These are phyloP conservation scores for Odiellus spinosus DNA, from an alignment of 2,888 invertebrate species.

Conservation along the genomic window DNA sequence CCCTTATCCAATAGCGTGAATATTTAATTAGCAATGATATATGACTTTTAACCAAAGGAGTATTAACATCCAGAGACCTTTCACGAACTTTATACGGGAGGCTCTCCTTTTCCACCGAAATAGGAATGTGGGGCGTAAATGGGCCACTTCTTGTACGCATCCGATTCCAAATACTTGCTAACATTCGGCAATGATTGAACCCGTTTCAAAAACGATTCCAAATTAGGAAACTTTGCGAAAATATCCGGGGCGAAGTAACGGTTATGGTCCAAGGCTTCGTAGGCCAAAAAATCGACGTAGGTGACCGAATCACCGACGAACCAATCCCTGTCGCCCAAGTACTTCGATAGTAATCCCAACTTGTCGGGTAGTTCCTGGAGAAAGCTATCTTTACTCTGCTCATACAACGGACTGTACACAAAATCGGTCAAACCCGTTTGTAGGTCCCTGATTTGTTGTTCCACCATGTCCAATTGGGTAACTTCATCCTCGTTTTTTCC, in stretches of 20 bases:
- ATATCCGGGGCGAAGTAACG: constrained; percentile 1
- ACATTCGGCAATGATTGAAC: constrained; percentile 13
- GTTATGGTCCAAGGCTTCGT: constrained; percentile 11
- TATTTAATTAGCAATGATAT: too few species aligned
- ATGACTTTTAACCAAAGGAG: too few species aligned
- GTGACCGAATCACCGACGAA: constrained; percentile 11
- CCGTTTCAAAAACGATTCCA: constrained; percentile 7
- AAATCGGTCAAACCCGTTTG: not conserved
- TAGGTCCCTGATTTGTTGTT: constrained; percentile 8
- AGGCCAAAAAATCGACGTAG: constrained; percentile 13
- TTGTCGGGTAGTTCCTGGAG: constrained; percentile 3
- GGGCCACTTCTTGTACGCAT: too few species aligned
- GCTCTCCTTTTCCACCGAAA: too few species aligned
- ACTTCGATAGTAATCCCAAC: constrained; percentile 3
- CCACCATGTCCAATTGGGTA: constrained; percentile 8
- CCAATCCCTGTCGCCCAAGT: constrained; percentile 5
- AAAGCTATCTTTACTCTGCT: not conserved
- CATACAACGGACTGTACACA: constrained; percentile 1
- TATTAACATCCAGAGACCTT: too few species aligned
- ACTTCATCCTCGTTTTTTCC: not conserved
- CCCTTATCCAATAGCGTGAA: too few species aligned
- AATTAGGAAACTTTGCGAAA: constrained; percentile 5
- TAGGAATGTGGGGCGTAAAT: too few species aligned
- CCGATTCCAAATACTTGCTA: constrained; percentile 5
- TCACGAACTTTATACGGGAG: too few species aligned